Conservation (phyloP, 1,140 invertebrate genomes). For the Saccostrea glomerata region DNA sequence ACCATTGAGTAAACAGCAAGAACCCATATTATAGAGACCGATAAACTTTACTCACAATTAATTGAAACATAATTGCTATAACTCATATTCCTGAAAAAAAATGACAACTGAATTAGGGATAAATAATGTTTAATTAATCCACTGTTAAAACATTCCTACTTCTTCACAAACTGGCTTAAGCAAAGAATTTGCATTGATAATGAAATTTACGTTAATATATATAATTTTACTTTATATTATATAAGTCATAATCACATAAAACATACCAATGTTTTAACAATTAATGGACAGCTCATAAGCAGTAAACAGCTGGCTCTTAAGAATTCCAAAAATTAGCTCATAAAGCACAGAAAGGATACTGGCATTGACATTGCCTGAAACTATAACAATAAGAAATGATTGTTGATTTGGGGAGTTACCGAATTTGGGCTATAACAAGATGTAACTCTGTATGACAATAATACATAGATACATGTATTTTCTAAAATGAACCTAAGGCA, state of each 20-base stretch:
- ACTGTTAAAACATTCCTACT: constrained; percentile 24
- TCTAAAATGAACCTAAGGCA: not conserved
- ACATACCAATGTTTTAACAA: constrained; percentile 6
- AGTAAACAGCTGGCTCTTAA: not conserved
- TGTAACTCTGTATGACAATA: not conserved
- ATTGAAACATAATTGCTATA: no score
- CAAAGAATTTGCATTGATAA: not conserved
- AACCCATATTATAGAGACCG: no score
- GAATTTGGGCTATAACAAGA: not conserved
- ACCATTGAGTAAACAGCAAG: no score
- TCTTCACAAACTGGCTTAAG: constrained; percentile 10
- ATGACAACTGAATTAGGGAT: not conserved
- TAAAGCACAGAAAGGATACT: not conserved
- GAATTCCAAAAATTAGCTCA: not conserved
- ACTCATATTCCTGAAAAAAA: no score
- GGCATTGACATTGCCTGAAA: not conserved
- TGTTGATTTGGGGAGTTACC: not conserved
- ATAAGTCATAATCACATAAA: not conserved
- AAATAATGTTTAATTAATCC: constrained; percentile 23
- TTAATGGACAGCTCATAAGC: not conserved
- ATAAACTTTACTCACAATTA: no score
- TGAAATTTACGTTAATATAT: not conserved
- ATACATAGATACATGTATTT: not conserved
- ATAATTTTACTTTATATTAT: not conserved
- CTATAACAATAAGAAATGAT: not conserved